Evolutionary conservation across 1,140 invertebrate genomes (phyloP).

Genomic region (Pemphigus obesinymphae): DNA sequence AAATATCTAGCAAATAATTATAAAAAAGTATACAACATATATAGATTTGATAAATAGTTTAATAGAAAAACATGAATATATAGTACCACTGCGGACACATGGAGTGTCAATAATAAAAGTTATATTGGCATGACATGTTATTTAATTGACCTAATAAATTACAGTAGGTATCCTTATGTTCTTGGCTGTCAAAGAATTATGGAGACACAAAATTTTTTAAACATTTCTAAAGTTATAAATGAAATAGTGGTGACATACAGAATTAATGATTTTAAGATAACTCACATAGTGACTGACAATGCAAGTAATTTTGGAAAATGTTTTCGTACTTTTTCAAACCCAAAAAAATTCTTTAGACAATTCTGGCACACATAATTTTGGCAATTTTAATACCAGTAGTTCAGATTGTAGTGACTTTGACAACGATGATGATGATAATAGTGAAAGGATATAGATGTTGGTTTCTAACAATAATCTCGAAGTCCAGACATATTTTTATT

Average conservation of each 20-base stretch:
- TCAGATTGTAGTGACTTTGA: not conserved
- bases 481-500: not conserved
- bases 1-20: not conserved
- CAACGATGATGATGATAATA: not conserved
- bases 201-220: not conserved
- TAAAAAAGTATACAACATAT: not conserved
- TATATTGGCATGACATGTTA: too few relatives aligned
- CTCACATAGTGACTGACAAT: not conserved
- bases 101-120: not conserved
- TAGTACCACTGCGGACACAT: not conserved
- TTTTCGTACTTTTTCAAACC: not conserved
- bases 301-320: not conserved
- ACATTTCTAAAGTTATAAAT: not conserved
- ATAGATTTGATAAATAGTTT: not conserved
- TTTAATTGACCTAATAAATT: too few relatives aligned
- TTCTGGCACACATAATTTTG: not conserved
- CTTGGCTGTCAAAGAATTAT: not conserved
- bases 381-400: not conserved
- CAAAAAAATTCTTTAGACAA: not conserved
- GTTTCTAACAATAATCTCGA: not conserved
- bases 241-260: not conserved
- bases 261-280: not conserved
- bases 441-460: not conserved
- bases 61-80: not conserved
- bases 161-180: not conserved